These are phyloP conservation scores for Seira ritae DNA, from an alignment of 2,888 invertebrate species.

Conservation along the genomic window DNA sequence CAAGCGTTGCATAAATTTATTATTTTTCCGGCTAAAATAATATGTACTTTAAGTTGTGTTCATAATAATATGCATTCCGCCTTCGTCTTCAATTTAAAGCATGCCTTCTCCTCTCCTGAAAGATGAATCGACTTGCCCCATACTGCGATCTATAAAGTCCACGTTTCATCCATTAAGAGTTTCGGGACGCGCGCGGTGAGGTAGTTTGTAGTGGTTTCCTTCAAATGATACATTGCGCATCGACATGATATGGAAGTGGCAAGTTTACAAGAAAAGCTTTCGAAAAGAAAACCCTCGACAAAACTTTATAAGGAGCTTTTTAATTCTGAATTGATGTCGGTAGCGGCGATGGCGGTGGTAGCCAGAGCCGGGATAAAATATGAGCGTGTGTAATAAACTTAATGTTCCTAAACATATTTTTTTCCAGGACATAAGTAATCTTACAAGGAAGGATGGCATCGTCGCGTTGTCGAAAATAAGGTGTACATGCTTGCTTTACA, in stretches of 20 bases:
- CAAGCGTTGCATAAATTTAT: slow-evolving; percentile 37
- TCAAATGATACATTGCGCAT: slow-evolving; percentile 42
- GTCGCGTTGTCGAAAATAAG: slow-evolving; percentile 7
- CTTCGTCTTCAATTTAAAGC: slow-evolving; percentile 57
- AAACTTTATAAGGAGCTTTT: slow-evolving; percentile 20
- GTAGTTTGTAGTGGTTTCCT: not conserved
- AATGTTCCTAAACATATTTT: not conserved
- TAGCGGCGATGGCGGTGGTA: not conserved
- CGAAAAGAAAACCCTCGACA: not conserved
- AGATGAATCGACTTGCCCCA: slow-evolving; percentile 72
- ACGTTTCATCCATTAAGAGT: slow-evolving; percentile 60
- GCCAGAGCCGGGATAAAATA: slow-evolving; percentile 53
- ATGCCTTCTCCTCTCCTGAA: slow-evolving; percentile 25
- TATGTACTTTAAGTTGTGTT: slow-evolving; percentile 8
- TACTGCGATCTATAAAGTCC: slow-evolving; percentile 68
- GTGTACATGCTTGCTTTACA: not conserved
- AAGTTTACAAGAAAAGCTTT: slow-evolving; percentile 10
- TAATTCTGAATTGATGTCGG: not conserved
- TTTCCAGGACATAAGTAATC: not conserved
- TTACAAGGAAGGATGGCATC: not conserved
- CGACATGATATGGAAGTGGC: slow-evolving; percentile 19
- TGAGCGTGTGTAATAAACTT: slow-evolving; percentile 46
- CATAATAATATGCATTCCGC: slow-evolving; percentile 52
- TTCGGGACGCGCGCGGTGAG: not conserved
- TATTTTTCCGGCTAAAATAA: not conserved